Percentiles rank a stretch among this genome's conserved stretches.
Evolutionary conservation across 2,888 invertebrate species (phyloP).

Genomic region (Ernsta delagoae): DNA sequence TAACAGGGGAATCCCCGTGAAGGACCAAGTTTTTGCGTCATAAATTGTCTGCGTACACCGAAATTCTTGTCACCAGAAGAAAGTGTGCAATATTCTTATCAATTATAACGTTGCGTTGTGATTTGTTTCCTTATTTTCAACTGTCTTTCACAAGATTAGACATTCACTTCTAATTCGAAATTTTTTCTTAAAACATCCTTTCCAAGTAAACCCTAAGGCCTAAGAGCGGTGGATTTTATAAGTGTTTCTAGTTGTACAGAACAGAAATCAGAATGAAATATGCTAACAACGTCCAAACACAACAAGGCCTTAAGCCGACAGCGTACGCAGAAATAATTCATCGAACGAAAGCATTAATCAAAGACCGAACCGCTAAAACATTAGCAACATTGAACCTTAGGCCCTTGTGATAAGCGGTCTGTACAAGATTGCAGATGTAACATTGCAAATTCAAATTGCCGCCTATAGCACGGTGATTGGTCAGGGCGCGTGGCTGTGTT

Average conservation of each 20-base stretch:
- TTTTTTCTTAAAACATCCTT: too few species aligned
- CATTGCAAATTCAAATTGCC: conserved; percentile 80
- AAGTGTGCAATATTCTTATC: too few species aligned
- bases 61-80: too few species aligned
- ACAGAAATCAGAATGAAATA: background rate
- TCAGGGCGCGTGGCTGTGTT: conserved; percentile 76
- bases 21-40: too few species aligned
- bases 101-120: too few species aligned
- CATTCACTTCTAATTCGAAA: too few species aligned
- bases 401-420: conserved; percentile 40
- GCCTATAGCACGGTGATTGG: conserved; percentile 79
- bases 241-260: background rate
- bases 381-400: conserved; percentile 39
- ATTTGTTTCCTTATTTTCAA: too few species aligned
- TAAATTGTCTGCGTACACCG: too few species aligned
- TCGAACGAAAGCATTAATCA: conserved; percentile 82
- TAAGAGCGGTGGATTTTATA: too few species aligned
- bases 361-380: conserved; percentile 64
- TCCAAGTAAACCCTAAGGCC: too few species aligned
- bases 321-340: conserved; percentile 76
- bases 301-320: conserved; percentile 53
- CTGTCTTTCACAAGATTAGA: too few species aligned
- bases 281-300: conserved; percentile 11
- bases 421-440: conserved; percentile 57
- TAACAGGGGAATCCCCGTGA: too few species aligned